A percentile compares a stretch with the other conserved stretches of the same genome.
Evolutionary conservation across 2,113 vertebrate genomes (phyloP).

Genomic region (Dicerorhinus sumatrensis): DNA sequence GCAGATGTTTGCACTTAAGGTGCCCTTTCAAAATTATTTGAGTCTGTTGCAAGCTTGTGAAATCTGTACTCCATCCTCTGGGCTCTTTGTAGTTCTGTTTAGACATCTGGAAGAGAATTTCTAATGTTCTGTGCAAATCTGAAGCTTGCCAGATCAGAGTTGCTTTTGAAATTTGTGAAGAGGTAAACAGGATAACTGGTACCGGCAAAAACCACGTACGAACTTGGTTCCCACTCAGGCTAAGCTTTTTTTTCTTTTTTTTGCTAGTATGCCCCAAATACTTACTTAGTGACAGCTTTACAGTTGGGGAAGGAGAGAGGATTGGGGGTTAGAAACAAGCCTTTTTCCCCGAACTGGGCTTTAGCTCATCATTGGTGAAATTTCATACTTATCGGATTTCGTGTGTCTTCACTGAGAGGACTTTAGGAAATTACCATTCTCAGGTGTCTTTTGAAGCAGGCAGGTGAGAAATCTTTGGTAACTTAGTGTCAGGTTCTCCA

Average conservation of each 20-base stretch:
- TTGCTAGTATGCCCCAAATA: neutral
- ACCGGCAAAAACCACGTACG: neutral
- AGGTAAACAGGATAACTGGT: neutral
- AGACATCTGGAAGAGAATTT: constrained; percentile 52
- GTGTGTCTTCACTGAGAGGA: neutral
- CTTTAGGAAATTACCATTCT: constrained; percentile 24
- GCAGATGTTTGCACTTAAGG: neutral
- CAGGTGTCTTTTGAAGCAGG: neutral
- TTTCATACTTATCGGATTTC: constrained; percentile 46
- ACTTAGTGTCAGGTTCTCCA: constrained; percentile 13
- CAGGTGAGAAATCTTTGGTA: neutral
- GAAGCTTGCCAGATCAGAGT: constrained; percentile 11
- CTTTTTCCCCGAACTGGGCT: neutral
- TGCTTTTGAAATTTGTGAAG: constrained; percentile 61
- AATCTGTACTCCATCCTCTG: constrained; percentile 32
- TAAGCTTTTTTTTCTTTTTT: neutral
- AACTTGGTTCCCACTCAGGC: neutral
- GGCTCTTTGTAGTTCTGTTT: constrained; percentile 59
- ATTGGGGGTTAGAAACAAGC: neutral
- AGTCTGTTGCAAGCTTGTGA: constrained; percentile 57
- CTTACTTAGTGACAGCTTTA: constrained; percentile 33
- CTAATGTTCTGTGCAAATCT: constrained; percentile 50
- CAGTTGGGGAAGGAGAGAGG: neutral
- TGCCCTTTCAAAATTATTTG: constrained; percentile 41
- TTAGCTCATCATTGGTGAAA: neutral